Conservation (phyloP, 2,888 invertebrate species). For the Habroteleia sp. region DNA sequence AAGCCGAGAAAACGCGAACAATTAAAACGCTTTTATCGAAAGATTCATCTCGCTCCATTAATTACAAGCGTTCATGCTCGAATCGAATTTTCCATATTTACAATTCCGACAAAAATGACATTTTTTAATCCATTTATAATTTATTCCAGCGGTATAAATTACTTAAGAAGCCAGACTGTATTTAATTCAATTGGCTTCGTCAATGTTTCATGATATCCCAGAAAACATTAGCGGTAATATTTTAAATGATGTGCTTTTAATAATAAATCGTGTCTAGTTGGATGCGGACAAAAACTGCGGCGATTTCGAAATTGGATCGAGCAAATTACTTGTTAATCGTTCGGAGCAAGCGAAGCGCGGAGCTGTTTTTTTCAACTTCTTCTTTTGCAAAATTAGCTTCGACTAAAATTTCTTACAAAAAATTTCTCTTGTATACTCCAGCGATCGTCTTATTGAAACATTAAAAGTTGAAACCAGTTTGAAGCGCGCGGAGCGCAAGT, state of each 20-base stretch:
- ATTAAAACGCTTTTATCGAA: slow-evolving; percentile 16
- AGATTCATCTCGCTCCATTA: slow-evolving; percentile 4
- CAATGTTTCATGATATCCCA: slow-evolving; percentile 2
- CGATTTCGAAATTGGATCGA: no score
- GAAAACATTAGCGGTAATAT: not conserved
- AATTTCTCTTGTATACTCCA: no score
- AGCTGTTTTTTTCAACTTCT: no score
- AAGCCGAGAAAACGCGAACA: slow-evolving; percentile 30
- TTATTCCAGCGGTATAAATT: not conserved
- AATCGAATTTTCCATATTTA: slow-evolving; percentile 3
- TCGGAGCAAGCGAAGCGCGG: no score
- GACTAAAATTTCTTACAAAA: no score
- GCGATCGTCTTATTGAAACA: no score
- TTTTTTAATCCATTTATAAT: slow-evolving; percentile 1
- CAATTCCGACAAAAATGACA: not conserved
- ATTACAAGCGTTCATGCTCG: not conserved
- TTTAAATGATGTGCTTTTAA: slow-evolving; percentile 1
- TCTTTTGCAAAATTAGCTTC: no score
- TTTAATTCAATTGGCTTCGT: not conserved
- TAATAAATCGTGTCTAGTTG: not conserved
- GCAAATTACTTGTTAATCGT: no score
- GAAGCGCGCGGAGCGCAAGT: no score
- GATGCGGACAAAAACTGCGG: not conserved
- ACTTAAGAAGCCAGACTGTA: not conserved
- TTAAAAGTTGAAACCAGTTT: no score